These are phyloP conservation scores for Orthosia incerta DNA, from an alignment of 2,888 invertebrate genomes.

Conservation along the genomic window DNA sequence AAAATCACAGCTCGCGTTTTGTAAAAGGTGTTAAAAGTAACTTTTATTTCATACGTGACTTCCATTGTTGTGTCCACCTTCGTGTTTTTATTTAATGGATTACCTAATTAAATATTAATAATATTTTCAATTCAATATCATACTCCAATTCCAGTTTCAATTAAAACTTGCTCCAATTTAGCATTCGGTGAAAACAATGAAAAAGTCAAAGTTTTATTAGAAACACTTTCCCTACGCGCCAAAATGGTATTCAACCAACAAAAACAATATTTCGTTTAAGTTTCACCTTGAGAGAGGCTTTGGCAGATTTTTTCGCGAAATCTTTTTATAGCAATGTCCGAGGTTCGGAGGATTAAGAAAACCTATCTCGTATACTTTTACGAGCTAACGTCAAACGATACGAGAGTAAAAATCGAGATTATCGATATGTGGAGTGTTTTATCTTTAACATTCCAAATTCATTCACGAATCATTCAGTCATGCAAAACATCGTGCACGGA, in stretches of 20 bases:
- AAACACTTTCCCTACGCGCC: conserved; percentile 40
- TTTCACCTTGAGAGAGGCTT: conserved; percentile 56
- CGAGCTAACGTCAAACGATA: conserved; percentile 52
- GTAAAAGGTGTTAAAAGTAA: conserved; percentile 37
- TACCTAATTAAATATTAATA: conserved; percentile 40
- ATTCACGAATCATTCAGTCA: conserved; percentile 23
- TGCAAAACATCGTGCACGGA: neutral
- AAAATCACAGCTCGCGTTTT: conserved; percentile 43
- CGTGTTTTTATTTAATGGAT: conserved; percentile 52
- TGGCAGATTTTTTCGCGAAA: conserved; percentile 46
- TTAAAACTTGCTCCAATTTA: conserved; percentile 39
- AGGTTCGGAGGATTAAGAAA: conserved; percentile 51
- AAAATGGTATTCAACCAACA: conserved; percentile 38
- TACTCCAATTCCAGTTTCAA: conserved; percentile 33
- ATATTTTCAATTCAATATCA: neutral
- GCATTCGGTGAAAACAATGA: conserved; percentile 29
- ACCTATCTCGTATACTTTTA: conserved; percentile 60
- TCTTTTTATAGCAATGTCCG: conserved; percentile 57
- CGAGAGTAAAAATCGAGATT: conserved; percentile 42
- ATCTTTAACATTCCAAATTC: conserved; percentile 24
- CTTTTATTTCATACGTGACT: conserved; percentile 38
- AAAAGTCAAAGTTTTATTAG: conserved; percentile 42
- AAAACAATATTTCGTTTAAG: conserved; percentile 61
- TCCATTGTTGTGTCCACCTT: conserved; percentile 21
- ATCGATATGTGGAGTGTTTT: conserved; percentile 24